Evolutionary conservation across 2,797 vertebrate genomes (phyloP).

Genomic region (Psittacula derbiana): DNA sequence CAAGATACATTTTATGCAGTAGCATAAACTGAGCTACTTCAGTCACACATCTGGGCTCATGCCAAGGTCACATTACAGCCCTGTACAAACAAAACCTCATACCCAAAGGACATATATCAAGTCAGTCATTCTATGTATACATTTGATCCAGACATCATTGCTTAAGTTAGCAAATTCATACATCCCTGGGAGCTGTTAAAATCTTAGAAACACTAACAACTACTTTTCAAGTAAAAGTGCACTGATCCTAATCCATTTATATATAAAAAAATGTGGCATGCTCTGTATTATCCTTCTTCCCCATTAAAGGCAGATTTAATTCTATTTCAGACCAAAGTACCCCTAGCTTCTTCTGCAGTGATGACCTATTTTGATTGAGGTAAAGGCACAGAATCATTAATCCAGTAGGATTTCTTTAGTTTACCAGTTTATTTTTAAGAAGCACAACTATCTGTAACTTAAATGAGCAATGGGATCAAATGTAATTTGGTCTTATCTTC

Average conservation of each 20-base stretch:
- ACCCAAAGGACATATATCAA: neutral
- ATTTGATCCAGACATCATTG: neutral
- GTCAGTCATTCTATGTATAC: neutral
- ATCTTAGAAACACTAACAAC: neutral
- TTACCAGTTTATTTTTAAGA: neutral
- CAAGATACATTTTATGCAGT: neutral
- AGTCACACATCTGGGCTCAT: neutral
- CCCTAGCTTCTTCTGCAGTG: neutral
- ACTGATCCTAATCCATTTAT: neutral
- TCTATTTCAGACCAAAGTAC: neutral
- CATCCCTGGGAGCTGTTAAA: neutral
- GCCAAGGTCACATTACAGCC: neutral
- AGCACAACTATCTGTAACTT: neutral
- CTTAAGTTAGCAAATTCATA: neutral
- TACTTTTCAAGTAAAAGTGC: neutral
- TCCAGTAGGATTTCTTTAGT: neutral
- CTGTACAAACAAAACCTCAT: neutral
- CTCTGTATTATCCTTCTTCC: neutral
- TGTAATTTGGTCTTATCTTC: neutral
- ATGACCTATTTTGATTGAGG: neutral
- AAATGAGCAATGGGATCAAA: neutral
- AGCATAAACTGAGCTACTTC: neutral
- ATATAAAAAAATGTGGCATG: neutral
- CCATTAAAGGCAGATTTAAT: neutral
- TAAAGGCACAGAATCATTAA: neutral